A percentile compares a stretch with the other conserved stretches of the same genome.
phyloP scores from a whole-genome alignment of 2,797 vertebrate species.

The Leptatherina wallacei region DNA sequence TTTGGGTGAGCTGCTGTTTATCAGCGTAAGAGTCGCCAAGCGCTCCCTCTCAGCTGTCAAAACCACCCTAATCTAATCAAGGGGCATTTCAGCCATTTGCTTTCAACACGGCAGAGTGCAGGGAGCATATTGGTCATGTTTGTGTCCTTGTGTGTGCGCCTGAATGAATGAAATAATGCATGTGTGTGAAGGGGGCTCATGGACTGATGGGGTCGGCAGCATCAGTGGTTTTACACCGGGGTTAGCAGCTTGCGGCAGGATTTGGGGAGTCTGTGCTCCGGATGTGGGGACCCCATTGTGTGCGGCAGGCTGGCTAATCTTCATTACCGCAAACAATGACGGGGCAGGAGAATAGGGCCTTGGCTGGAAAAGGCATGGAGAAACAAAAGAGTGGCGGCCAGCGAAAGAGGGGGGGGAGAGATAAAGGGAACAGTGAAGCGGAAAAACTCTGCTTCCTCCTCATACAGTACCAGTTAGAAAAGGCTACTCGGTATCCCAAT shows the following conservation, averaged over 20 bases:
- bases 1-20: constrained; percentile 81
- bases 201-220: constrained; percentile 49
- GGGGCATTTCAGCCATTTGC: constrained; percentile 73
- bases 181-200: constrained; percentile 11
- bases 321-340: constrained; percentile 79
- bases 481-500: constrained; percentile 48
- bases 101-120: constrained; percentile 66
- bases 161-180: constrained; percentile 4
- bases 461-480: constrained; percentile 45
- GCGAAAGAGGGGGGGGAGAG: constrained; percentile 44
- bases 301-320: constrained; percentile 80
- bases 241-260: constrained; percentile 77
- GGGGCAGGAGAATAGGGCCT: constrained; percentile 70
- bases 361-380: constrained; percentile 68
- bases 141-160: constrained; percentile 15
- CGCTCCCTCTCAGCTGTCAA: constrained; percentile 76
- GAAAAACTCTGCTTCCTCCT: constrained; percentile 73
- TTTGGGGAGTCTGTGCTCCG: constrained; percentile 74
- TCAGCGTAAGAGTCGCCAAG: constrained; percentile 67
- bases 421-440: constrained; percentile 76
- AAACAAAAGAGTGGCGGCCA: constrained; percentile 71
- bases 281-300: constrained; percentile 78
- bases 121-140: constrained; percentile 33
- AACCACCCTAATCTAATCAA: constrained; percentile 81
- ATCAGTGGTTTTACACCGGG: constrained; percentile 68